A percentile compares a stretch with the other conserved stretches of the same genome.
Conservation (phyloP, 2,888 invertebrate species). For the Plebejus argus region DNA sequence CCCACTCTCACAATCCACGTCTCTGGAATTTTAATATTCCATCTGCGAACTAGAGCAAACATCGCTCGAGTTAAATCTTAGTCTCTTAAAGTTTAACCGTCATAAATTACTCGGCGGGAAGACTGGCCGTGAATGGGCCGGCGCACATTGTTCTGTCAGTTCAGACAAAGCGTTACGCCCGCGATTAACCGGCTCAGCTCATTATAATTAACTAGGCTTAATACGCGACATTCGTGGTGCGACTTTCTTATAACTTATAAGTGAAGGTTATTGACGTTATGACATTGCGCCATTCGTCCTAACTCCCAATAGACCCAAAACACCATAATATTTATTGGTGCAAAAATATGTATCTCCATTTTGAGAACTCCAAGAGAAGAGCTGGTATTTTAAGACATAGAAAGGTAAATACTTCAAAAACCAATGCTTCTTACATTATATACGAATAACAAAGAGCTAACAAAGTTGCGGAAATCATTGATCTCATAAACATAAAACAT, state of each 20-base stretch:
- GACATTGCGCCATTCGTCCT: too few relatives aligned
- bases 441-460: too few relatives aligned
- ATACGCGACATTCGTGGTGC: conserved; percentile 40
- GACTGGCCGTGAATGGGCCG: conserved; percentile 56
- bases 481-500: too few relatives aligned
- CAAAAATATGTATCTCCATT: too few relatives aligned
- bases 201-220: conserved; percentile 62
- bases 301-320: too few relatives aligned
- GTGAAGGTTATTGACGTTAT: too few relatives aligned
- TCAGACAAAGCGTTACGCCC: conserved; percentile 63
- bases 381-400: too few relatives aligned
- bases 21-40: conserved; percentile 10
- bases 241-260: conserved; percentile 22
- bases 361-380: too few relatives aligned
- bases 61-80: conserved; percentile 13
- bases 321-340: too few relatives aligned
- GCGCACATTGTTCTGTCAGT: conserved; percentile 67
- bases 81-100: conserved; percentile 44
- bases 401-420: too few relatives aligned
- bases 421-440: too few relatives aligned
- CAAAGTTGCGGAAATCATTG: too few relatives aligned
- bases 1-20: background rate
- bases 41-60: conserved; percentile 15
- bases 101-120: conserved; percentile 56
- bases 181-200: conserved; percentile 61